Conservation (phyloP, 1,140 invertebrate species). For the Ptiloglossa arizonensis region DNA sequence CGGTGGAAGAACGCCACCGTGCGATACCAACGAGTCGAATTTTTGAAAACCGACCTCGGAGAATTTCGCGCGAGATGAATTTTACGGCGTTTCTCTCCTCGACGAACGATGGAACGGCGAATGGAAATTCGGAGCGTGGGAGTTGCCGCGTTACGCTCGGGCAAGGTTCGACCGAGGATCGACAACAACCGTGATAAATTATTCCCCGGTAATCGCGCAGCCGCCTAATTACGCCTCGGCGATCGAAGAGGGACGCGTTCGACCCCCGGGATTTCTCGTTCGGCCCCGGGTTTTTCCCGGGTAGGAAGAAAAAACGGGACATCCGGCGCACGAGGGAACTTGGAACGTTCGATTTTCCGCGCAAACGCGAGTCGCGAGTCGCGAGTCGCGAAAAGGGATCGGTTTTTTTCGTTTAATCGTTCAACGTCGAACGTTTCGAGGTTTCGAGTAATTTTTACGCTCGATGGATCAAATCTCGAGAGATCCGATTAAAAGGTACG, state of each 20-base stretch:
- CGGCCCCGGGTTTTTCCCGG: conserved; percentile 31
- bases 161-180: conserved; percentile 48
- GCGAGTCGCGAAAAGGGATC: not conserved
- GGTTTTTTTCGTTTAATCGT: not conserved
- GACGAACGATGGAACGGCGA: not conserved
- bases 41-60: too few species aligned
- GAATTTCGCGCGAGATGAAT: not conserved
- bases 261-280: conserved; percentile 63
- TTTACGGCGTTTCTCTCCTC: not conserved
- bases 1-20: too few species aligned
- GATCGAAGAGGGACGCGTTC: conserved; percentile 66
- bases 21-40: too few species aligned
- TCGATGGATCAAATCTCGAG: not conserved
- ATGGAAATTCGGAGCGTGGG: conserved; percentile 32
- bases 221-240: conserved; percentile 57
- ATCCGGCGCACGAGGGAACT: not conserved
- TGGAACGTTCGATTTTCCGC: not conserved
- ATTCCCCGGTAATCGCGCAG: conserved; percentile 47
- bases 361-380: not conserved
- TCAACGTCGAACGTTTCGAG: not conserved
- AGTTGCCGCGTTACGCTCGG: conserved; percentile 40
- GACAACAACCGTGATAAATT: conserved; percentile 65
- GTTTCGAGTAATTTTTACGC: not conserved
- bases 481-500: not conserved
- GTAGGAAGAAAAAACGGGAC: conserved; percentile 8